Conservation (phyloP, 2,888 invertebrate genomes). For the Apodemia zela region DNA sequence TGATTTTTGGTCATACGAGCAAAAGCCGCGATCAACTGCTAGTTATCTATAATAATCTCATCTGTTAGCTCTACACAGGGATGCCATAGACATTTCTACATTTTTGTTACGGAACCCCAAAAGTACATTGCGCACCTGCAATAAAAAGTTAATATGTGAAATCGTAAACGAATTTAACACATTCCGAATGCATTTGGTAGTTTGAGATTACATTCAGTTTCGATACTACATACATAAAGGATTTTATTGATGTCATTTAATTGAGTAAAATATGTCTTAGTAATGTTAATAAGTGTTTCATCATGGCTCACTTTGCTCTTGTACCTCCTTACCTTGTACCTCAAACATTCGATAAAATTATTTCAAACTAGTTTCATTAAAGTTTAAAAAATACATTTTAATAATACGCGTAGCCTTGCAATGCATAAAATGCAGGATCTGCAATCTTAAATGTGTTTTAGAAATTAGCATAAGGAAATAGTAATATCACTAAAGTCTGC, state of each 20-base stretch:
- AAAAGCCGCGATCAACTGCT: too few relatives aligned
- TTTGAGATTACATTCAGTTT: constrained; percentile 3
- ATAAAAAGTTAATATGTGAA: constrained; percentile 5
- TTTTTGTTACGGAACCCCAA: too few relatives aligned
- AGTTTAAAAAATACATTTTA: not conserved
- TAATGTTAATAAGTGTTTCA: constrained; percentile 1
- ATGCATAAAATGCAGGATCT: not conserved
- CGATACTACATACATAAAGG: constrained; percentile 12
- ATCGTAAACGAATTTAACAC: constrained; percentile 7
- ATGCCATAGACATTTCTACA: too few relatives aligned
- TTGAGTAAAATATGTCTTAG: constrained; percentile 6
- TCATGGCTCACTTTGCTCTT: constrained; percentile 8
- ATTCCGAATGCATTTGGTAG: constrained; percentile 9
- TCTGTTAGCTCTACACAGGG: too few relatives aligned
- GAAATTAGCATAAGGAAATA: not conserved
- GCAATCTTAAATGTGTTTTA: not conserved
- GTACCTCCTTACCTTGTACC: not conserved
- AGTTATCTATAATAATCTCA: too few relatives aligned
- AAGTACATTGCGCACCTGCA: not conserved
- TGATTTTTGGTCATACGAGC: too few relatives aligned
- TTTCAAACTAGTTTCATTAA: not conserved
- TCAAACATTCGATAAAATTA: not conserved
- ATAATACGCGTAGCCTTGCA: not conserved
- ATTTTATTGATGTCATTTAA: constrained; percentile 6
- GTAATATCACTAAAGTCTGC: not conserved